These are phyloP conservation scores for Mesorhabditis sp. DNA, from an alignment of 2,888 invertebrate species.

Conservation along the genomic window DNA sequence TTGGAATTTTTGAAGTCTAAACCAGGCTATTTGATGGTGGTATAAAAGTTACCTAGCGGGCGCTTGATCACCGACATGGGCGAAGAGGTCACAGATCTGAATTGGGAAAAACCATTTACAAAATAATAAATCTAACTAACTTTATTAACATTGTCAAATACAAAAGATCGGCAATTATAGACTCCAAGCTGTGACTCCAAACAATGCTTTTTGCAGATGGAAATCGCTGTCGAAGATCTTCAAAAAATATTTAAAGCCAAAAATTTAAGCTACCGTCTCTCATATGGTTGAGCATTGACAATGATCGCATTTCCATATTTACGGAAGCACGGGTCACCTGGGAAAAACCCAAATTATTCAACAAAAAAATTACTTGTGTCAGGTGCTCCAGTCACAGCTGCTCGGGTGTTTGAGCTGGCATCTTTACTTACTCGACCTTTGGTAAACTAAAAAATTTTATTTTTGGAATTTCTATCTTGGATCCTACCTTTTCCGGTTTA, in stretches of 20 bases:
- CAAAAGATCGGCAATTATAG: conserved; percentile 56
- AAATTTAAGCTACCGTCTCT: conserved; percentile 38
- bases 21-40: neutral
- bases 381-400: conserved; percentile 48
- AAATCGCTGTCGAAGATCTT: conserved; percentile 35
- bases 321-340: conserved; percentile 57
- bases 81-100: conserved; percentile 57
- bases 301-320: conserved; percentile 55
- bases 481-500: neutral
- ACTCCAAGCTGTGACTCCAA: conserved; percentile 48
- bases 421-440: neutral
- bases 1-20: conserved; percentile 51
- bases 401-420: conserved; percentile 12
- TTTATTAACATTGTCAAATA: conserved; percentile 56
- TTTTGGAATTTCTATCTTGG: neutral
- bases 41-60: conserved; percentile 28
- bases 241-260: neutral
- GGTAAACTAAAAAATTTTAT: neutral
- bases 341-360: neutral
- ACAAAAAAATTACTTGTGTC: conserved; percentile 40
- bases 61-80: conserved; percentile 53
- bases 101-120: conserved; percentile 11
- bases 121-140: conserved; percentile 20
- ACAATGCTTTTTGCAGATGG: conserved; percentile 54
- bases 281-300: conserved; percentile 58